Conservation (phyloP, 1,140 invertebrate species). For the Ceratina japonica region DNA sequence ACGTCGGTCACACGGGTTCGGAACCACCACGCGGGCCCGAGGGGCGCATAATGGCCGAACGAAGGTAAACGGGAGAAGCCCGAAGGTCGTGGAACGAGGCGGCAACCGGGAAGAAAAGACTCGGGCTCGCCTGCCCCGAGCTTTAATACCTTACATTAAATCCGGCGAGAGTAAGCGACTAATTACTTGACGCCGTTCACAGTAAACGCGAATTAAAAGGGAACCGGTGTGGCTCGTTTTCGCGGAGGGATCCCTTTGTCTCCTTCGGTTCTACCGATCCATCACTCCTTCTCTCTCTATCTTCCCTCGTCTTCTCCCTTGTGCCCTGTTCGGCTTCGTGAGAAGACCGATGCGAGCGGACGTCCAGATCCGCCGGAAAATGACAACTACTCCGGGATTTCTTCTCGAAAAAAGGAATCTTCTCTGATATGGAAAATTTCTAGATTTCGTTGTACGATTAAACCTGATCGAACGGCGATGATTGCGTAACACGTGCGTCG, state of each 20-base stretch:
- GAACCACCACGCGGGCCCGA: conserved; percentile 43
- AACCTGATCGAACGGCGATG: neutral
- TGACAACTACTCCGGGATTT: conserved; percentile 6
- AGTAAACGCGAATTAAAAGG: conserved; percentile 78
- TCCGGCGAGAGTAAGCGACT: conserved; percentile 73
- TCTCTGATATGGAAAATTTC: no score
- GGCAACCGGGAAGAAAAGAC: conserved; percentile 49
- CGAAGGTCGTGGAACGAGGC: conserved; percentile 56
- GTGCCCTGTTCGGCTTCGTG: neutral
- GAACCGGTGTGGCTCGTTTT: conserved; percentile 54
- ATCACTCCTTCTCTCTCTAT: neutral
- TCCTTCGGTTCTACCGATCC: neutral
- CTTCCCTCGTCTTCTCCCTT: neutral
- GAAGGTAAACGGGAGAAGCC: conserved; percentile 56
- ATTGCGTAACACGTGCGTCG: neutral
- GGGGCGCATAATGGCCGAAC: conserved; percentile 42
- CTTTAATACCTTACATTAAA: conserved; percentile 73
- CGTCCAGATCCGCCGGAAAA: conserved; percentile 10
- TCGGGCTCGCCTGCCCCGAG: conserved; percentile 33
- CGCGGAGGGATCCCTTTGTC: conserved; percentile 35
- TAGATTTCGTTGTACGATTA: neutral
- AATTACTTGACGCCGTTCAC: conserved; percentile 78
- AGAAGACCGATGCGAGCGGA: conserved; percentile 41
- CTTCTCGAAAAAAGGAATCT: neutral
- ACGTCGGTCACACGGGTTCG: conserved; percentile 70